Base-by-base conservation (phyloP, 2,113 vertebrate species). In the Odocoileus virginianus region DNA sequence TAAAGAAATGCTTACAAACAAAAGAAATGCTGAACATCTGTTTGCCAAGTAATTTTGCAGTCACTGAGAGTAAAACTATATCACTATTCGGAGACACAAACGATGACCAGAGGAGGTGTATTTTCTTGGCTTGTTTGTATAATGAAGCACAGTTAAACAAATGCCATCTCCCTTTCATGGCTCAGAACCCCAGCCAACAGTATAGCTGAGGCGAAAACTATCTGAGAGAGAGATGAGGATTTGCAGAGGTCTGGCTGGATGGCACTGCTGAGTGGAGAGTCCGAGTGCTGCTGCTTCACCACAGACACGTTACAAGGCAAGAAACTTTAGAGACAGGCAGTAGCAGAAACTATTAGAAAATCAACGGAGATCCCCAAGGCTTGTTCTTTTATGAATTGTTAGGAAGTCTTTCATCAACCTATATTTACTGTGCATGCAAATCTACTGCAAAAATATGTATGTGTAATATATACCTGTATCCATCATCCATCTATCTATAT, bases 261-360 rank as follows among this genome's bases (percentile, higher is more conserved):
- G 96, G 96, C 92, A 9, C 82, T 96, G 95, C 98, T 98, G 96
- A 96, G 97, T 95, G 87, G 97, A 98, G 98, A 97, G 97, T 60
- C 92, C 98, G 98, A 98, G 95, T 94, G 89, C 87, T 98, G 94
- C 96, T 97, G 16, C 60, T 99, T 98, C 96, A 96, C 95, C 97
- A 95, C 97, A 98, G 98, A 98, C 94, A 98, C 97, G 99, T 98
- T 98, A 98, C 98, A 98, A 98, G 98, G 97, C 98, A 98, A 98
- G 96, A 94, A 98, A 98, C 98, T 98, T 98, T 98, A 98, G 98
- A 99, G 97, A 95, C 60, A 94, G 97, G 98, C 78, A 97, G 98
- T 98, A 99, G 98, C 97, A 99, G 98, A 99, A 99, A 99, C 98
- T 98, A 98, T 96, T 97, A 98, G 98, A 98, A 99, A 98, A 99